Evolutionary conservation across 1,140 invertebrate species (phyloP).

Genomic region (Drosophila sucinea): DNA sequence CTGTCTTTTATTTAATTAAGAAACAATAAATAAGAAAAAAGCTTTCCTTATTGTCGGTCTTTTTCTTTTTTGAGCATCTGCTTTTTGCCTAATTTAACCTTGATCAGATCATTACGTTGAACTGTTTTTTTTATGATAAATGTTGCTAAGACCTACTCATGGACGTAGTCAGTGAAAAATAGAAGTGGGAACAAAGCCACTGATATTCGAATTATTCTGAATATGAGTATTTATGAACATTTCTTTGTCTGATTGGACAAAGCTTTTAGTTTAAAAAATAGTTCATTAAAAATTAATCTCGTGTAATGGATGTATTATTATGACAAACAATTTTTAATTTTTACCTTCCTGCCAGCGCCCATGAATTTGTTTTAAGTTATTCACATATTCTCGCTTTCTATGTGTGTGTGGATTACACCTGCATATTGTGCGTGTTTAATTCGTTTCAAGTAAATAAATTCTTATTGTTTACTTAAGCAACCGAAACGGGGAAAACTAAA

Average conservation of each 20-base stretch:
- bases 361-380: background rate
- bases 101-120: constrained; percentile 70
- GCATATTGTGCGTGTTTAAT: constrained; percentile 31
- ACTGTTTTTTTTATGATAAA: constrained; percentile 59
- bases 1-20: constrained; percentile 46
- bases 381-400: background rate
- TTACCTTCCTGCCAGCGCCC: background rate
- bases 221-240: too few relatives aligned
- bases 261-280: too few relatives aligned
- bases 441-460: constrained; percentile 53
- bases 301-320: background rate
- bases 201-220: too few relatives aligned
- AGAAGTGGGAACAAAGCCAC: background rate
- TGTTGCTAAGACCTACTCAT: constrained; percentile 3
- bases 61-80: constrained; percentile 50
- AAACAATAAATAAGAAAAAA: constrained; percentile 15
- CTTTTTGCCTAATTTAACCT: constrained; percentile 59
- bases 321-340: too few relatives aligned
- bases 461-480: constrained; percentile 51
- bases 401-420: constrained; percentile 23
- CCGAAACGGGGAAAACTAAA: constrained; percentile 27
- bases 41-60: constrained; percentile 42
- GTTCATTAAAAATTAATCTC: background rate
- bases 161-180: background rate
- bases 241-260: too few relatives aligned